Evolutionary conservation across 2,888 invertebrate species (phyloP).

Genomic region (Hesperia comma): DNA sequence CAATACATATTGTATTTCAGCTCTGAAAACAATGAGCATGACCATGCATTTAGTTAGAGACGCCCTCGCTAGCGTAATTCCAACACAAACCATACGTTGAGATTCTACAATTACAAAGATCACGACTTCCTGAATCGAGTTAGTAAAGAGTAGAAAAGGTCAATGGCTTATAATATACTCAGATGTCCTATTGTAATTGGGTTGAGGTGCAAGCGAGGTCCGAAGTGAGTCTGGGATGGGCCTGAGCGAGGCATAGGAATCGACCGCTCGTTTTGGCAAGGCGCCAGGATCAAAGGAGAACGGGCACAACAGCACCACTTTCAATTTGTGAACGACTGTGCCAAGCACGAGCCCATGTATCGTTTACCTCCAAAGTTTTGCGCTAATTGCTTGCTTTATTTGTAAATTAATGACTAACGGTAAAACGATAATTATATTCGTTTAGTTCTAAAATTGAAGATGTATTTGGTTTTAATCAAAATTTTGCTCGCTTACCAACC

Average conservation of each 20-base stretch:
- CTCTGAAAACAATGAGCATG: too few species aligned
- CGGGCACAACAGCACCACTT: conserved; percentile 57
- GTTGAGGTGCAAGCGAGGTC: conserved; percentile 37
- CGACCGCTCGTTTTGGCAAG: conserved; percentile 69
- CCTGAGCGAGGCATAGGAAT: conserved; percentile 51
- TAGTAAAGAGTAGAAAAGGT: not conserved
- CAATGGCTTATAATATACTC: not conserved
- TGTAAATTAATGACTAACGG: not conserved
- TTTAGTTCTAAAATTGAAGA: too few species aligned
- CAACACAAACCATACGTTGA: too few species aligned
- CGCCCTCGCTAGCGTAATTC: too few species aligned
- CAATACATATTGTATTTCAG: too few species aligned
- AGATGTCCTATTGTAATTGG: conserved; percentile 41
- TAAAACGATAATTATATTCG: not conserved
- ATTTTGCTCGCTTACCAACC: too few species aligned
- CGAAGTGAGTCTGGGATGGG: conserved; percentile 39
- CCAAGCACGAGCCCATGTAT: conserved; percentile 50
- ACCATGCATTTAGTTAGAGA: too few species aligned
- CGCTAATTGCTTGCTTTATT: conserved; percentile 25
- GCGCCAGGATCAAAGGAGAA: conserved; percentile 56
- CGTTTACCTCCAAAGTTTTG: conserved; percentile 27
- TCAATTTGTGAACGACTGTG: conserved; percentile 60
- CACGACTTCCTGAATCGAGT: too few species aligned
- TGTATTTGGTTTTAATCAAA: too few species aligned
- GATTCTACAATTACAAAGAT: too few species aligned